Percentiles rank a stretch among this genome's conserved stretches.
Evolutionary conservation across 2,113 vertebrate species (phyloP).

Genomic region (Rutilus rutilus): DNA sequence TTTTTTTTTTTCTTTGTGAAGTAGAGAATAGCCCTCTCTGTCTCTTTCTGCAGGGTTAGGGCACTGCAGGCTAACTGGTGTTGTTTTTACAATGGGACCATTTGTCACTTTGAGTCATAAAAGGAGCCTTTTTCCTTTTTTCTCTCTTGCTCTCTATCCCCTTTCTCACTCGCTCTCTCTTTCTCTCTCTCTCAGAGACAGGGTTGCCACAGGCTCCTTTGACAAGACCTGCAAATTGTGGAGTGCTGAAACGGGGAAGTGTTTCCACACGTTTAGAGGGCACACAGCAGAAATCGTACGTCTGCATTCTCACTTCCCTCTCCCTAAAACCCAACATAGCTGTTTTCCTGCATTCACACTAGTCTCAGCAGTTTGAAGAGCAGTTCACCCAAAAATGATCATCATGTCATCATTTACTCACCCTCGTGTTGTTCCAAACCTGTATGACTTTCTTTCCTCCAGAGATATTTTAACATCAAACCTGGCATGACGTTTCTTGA

Average conservation of each 20-base stretch:
- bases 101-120: slow-evolving; percentile 53
- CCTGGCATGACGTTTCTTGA: neutral
- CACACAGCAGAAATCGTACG: slow-evolving; percentile 93
- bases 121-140: neutral
- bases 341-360: neutral
- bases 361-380: slow-evolving; percentile 6
- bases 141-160: neutral
- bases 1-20: neutral
- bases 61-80: slow-evolving; percentile 21
- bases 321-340: neutral
- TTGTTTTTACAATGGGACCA: slow-evolving; percentile 32
- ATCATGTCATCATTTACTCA: slow-evolving; percentile 4
- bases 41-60: slow-evolving; percentile 15
- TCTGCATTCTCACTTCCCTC: slow-evolving; percentile 49
- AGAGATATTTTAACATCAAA: neutral
- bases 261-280: slow-evolving; percentile 89
- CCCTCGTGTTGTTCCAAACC: neutral
- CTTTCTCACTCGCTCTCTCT: neutral
- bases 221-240: slow-evolving; percentile 96
- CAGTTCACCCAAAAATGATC: neutral
- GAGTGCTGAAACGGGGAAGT: slow-evolving; percentile 89
- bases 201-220: slow-evolving; percentile 96
- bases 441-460: neutral
- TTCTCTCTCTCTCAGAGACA: slow-evolving; percentile 78
- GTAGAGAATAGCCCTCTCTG: neutral